Base-by-base conservation (phyloP, 2,888 invertebrate genomes). In the Gortyna flavago region DNA sequence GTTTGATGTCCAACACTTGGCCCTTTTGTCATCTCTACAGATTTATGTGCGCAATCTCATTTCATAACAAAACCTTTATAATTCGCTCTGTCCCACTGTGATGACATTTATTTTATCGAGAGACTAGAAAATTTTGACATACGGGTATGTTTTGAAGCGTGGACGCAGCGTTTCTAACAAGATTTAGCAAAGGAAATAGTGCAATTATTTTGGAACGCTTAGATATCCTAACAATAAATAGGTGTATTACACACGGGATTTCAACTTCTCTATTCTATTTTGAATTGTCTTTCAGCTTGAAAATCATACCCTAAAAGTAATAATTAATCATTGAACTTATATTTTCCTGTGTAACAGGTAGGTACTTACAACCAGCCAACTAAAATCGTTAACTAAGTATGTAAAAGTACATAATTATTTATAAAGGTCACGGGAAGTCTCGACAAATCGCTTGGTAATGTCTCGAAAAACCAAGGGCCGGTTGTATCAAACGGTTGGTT, bases 61-160 rank as follows among this genome's bases (percentile, higher is more conserved):
- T 83, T 82, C 78, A 81, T 84, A 85, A 87, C 76, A 79, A 69
- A 79, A 77, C 82, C 81, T 85, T 86, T 84, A 79, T 81, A 82
- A 86, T 83, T 85, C 74, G 41, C 21, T 54, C n/a, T 73, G 51
- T 62, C 64, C 38, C 70, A 32, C 48, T 76, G 61, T 67, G 71
- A 73, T 25, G 35, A 82, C 79, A 72, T 72, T 81, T 85, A 81
- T 83, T 86, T 80, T 79, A 85, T 76, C 83, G 69, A 66, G 72
- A 54, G 57, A 64, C 76, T 54, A 76, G 77, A 66, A 65, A 57
- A 38, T 62, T 59, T 65, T 72, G 35, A 41, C 16, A 16, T 41
- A 61, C 32, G 54, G 1, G 6, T 57, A 16, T 25, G 9, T 75
- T 75, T 59, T 41, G 44, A 5, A 35, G 38, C 25, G 48, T 1